Base-by-base conservation (phyloP, 2,113 vertebrate species). In the Alethe castanea region DNA sequence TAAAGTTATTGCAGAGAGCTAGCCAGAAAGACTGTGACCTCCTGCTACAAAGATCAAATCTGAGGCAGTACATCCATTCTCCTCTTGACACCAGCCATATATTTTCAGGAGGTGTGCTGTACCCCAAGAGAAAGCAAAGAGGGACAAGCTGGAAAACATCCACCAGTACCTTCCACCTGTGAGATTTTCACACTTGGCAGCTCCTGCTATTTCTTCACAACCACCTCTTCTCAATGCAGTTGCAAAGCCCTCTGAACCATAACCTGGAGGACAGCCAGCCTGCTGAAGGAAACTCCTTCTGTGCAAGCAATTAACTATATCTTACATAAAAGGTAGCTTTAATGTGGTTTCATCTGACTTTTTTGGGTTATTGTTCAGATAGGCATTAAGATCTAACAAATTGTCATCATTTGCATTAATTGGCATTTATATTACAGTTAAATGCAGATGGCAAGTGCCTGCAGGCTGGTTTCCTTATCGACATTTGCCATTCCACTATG, bases 331-430 rank as follows among this genome's bases (percentile, higher is more conserved):
- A 93, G 48, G 38, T n/a, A 53, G 20, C 77, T 89, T 83, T 74
- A 88, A 54, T 78, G 52, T 57, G 26, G 47, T 78, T 74, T 54
- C 35, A 84, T 40, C 66, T 92, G 45, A 92, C 25, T 67, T 72
- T 70, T 83, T 38, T 66, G 47, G 31, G 23, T 95, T 95, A 91
- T 91, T 95, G 62, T 90, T 89, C 85, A 92, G 60, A 78, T 67
- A 93, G 90, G 65, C 83, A 66, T 62, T 95, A 90, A 83, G 50
- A 92, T 57, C 76, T 45, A 69, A 93, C 53, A 81, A 88, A 64
- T 83, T 95, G 16, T n/a, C 61, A 85, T 92, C 24, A 70, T 83
- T 96, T 95, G 36, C 50, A 94, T 94, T 97, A 95, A 88, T 28
- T 91, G 57, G 20, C 38, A 94, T 86, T 96, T 96, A 56, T 70